These are phyloP conservation scores for Vanessa cardui DNA, from an alignment of 2,888 invertebrate genomes.

Conservation along the genomic window DNA sequence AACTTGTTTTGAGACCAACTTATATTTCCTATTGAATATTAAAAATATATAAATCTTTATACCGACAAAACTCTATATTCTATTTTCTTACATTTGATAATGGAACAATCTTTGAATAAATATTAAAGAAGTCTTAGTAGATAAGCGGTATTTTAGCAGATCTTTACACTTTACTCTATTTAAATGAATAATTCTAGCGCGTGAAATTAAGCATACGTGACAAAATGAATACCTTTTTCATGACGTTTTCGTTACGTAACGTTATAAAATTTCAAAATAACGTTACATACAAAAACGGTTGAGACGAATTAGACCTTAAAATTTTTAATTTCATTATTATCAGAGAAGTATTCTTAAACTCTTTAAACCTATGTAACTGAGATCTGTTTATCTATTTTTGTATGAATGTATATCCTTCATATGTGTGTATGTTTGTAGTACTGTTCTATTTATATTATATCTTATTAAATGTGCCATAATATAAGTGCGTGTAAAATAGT, in stretches of 20 bases:
- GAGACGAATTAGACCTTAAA: no score
- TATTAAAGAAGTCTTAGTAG: neutral
- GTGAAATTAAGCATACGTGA: no score
- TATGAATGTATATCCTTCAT: constrained; percentile 54
- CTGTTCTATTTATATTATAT: constrained; percentile 32
- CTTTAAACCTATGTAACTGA: constrained; percentile 35
- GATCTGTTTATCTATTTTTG: constrained; percentile 61
- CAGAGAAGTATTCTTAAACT: neutral
- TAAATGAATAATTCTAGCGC: no score
- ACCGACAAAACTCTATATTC: neutral
- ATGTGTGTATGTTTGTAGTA: constrained; percentile 33
- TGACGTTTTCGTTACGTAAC: no score
- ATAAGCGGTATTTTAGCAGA: constrained; percentile 23
- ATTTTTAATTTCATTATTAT: no score
- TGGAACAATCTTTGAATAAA: neutral
- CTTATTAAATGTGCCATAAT: constrained; percentile 54
- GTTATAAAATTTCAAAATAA: no score
- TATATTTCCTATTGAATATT: constrained; percentile 1
- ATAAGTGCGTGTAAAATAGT: constrained; percentile 39
- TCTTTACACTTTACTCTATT: constrained; percentile 1
- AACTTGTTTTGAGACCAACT: constrained; percentile 41
- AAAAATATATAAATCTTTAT: constrained; percentile 23
- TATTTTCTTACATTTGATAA: neutral
- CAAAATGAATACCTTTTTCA: no score
- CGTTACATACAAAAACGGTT: no score